phyloP scores from a whole-genome alignment of 1,140 invertebrate species.

The Drosophila ironensis region DNA sequence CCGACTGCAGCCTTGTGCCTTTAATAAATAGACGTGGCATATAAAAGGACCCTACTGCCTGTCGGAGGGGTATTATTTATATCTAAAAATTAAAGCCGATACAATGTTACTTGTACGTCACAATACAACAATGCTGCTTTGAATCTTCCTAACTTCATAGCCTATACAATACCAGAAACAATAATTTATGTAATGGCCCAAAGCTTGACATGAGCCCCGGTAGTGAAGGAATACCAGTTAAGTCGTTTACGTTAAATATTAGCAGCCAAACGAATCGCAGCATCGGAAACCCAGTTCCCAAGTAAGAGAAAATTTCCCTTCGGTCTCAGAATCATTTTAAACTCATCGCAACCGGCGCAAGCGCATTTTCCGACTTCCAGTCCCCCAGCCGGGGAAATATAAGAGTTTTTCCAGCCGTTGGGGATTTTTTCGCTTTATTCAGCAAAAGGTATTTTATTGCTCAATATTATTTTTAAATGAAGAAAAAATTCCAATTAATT shows the following conservation, averaged over 20 bases:
- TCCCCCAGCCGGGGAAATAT: conserved; percentile 29
- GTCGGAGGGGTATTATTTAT: too few species aligned
- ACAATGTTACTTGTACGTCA: too few species aligned
- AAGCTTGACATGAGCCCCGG: conserved; percentile 11
- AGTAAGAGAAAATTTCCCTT: conserved; percentile 52
- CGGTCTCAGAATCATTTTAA: not conserved
- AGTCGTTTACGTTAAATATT: conserved; percentile 13
- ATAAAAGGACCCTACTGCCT: too few species aligned
- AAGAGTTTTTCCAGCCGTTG: conserved; percentile 31
- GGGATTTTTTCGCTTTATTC: conserved; percentile 67
- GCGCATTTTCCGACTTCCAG: conserved; percentile 50
- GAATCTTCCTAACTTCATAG: too few species aligned
- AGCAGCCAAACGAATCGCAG: conserved; percentile 11
- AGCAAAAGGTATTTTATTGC: conserved; percentile 25
- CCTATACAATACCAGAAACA: too few species aligned
- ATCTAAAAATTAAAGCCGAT: too few species aligned
- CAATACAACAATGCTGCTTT: too few species aligned
- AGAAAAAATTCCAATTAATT: not conserved
- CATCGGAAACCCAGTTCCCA: not conserved
- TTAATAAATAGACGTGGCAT: too few species aligned
- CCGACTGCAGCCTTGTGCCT: too few species aligned
- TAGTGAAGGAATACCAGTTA: conserved; percentile 1
- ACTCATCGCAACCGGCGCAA: conserved; percentile 31
- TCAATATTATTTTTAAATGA: conserved; percentile 26
- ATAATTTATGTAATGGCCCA: too few species aligned